These are phyloP conservation scores for Mesaphorura yosii DNA, from an alignment of 1,140 invertebrate genomes.

Conservation along the genomic window DNA sequence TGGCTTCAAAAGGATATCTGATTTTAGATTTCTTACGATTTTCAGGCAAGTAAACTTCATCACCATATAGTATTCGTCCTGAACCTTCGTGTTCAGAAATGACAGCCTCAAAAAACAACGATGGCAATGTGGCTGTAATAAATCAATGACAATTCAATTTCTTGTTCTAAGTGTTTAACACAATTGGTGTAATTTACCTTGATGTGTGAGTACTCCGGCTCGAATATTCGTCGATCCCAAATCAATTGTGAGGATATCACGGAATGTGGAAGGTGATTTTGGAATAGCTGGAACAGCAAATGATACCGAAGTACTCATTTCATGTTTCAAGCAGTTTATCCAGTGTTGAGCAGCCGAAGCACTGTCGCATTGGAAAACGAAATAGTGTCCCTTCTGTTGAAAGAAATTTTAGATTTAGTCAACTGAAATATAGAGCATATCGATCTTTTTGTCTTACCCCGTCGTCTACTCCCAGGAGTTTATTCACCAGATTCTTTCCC, in stretches of 20 bases:
- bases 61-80: conserved; percentile 39
- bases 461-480: conserved; percentile 35
- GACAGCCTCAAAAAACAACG: conserved; percentile 48
- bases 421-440: too few species aligned
- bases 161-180: not conserved
- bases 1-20: conserved; percentile 41
- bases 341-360: conserved; percentile 43
- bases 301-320: conserved; percentile 8
- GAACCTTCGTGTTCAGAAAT: conserved; percentile 40
- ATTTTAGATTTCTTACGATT: conserved; percentile 34
- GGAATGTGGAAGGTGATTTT: conserved; percentile 35
- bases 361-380: conserved; percentile 42
- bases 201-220: conserved; percentile 46
- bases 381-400: conserved; percentile 46
- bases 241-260: conserved; percentile 44
- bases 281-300: conserved; percentile 30
- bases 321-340: conserved; percentile 40
- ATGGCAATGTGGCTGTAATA: conserved; percentile 42
- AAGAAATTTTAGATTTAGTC: too few species aligned
- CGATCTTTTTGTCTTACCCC: too few species aligned
- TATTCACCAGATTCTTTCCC: conserved; percentile 25
- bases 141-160: not conserved
- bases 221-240: conserved; percentile 47
- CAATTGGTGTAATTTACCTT: conserved; percentile 36
- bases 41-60: conserved; percentile 43